Percentiles rank a stretch among this genome's conserved stretches.
These are phyloP conservation scores for Ophioderma brevispina DNA, from an alignment of 35 echinoderm and acorn worm genomes.

Conservation along the genomic window DNA sequence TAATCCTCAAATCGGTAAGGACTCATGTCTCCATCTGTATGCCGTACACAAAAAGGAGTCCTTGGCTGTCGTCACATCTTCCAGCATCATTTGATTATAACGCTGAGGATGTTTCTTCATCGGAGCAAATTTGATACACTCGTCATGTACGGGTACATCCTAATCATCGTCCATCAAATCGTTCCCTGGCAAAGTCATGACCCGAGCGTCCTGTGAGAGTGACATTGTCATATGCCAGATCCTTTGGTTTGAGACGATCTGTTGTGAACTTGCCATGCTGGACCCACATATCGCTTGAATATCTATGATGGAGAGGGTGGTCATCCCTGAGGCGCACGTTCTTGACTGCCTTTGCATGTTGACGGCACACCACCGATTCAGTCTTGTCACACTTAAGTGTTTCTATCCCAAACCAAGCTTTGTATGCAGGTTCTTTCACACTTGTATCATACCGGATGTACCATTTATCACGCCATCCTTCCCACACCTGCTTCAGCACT, in stretches of 20 bases:
- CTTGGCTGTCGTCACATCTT: neutral
- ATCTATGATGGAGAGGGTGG: neutral
- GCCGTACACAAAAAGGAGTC: conserved; percentile 14
- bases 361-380: neutral
- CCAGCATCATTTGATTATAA: neutral
- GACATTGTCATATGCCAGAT: neutral
- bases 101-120: neutral
- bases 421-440: neutral
- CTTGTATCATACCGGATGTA: neutral
- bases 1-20: conserved; percentile 5
- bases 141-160: neutral
- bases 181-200: neutral
- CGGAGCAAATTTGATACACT: neutral
- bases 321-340: neutral
- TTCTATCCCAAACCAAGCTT: neutral
- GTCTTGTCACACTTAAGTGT: neutral
- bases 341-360: neutral
- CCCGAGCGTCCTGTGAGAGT: neutral
- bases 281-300: neutral
- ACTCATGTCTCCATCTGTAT: neutral
- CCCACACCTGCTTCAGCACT: neutral
- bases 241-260: neutral
- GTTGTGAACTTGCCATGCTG: neutral
- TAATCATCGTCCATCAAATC: neutral
- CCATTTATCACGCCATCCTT: neutral